Evolutionary conservation across 2,797 vertebrate genomes (phyloP), one percentile per base, ranked within the genome.

Genomic region (Rhinatrema bivittatum): DNA sequence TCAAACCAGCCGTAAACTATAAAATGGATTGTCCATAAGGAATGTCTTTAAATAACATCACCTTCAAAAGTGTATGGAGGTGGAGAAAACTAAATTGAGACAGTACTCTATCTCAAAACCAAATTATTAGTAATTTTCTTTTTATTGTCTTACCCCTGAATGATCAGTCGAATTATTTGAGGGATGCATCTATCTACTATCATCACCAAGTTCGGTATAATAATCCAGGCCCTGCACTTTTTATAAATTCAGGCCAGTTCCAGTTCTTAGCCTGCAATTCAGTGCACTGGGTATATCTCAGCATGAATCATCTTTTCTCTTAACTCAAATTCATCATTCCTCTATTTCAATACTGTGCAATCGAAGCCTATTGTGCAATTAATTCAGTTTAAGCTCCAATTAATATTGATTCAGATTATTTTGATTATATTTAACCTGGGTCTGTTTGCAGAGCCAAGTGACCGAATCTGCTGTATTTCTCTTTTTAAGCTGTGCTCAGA

Each of bases 371-470:
- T 9, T 19, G 36, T 53, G 48, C 50, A 55, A 60, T 57, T 57
- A 33, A n/a, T 33, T 9, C 42, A 32, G 32, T 46, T 51, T 50
- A 43, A 50, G 39, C 36, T 36, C 14, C 44, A 30, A 17, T 48
- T 31, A n/a, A n/a, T n/a, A 44, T 52, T 54, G 55, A 49, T 57
- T 71, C 34, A 46, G 34, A 36, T 66, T 17, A 23, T 27, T 43
- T 4, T 51, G 16, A 36, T 29, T 46, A 11, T 1, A 4, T 35
- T 51, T 45, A 11, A 31, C 16, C 48, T 26, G 28, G 23, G 41
- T 39, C 16, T 42, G 2, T 23, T n/a, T n/a, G n/a, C n/a, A n/a
- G 35, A n/a, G 37, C 42, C 10, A 3, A 16, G 4, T 16, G 16
- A 11, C 5, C 16, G 10, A 4, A 7, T 28, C 15, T 28, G 37